A percentile compares a stretch with the other conserved stretches of the same genome.
Conservation (phyloP, 1,140 invertebrate genomes). For the Drepana arcuata region DNA sequence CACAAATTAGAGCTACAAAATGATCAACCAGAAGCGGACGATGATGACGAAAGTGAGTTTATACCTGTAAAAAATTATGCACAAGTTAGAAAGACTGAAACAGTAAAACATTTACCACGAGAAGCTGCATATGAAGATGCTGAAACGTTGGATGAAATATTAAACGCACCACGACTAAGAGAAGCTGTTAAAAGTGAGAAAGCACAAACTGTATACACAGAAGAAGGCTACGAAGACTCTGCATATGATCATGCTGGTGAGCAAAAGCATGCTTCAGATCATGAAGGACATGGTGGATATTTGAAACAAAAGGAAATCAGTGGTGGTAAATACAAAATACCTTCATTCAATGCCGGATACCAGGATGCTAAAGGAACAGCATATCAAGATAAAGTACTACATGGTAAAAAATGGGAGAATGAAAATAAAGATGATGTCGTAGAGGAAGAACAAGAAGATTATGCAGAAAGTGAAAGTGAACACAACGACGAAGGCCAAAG, state of each 20-base stretch:
- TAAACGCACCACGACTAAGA: constrained; percentile 75
- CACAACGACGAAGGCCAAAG: constrained; percentile 11
- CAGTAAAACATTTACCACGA: constrained; percentile 74
- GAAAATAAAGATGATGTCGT: constrained; percentile 40
- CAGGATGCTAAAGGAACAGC: constrained; percentile 40
- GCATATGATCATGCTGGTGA: constrained; percentile 84
- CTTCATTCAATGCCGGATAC: constrained; percentile 27
- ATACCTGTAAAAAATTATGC: constrained; percentile 78
- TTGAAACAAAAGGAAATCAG: constrained; percentile 52
- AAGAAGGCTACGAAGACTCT: constrained; percentile 85
- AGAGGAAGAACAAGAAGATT: constrained; percentile 39
- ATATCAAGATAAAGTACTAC: constrained; percentile 32
- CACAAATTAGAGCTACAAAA: constrained; percentile 43
- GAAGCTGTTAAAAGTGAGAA: constrained; percentile 81
- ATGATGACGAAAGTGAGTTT: constrained; percentile 69
- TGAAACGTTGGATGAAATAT: constrained; percentile 73
- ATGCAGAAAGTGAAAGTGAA: constrained; percentile 38
- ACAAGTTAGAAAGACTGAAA: constrained; percentile 77
- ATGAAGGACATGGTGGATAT: constrained; percentile 60
- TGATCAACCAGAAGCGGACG: constrained; percentile 10
- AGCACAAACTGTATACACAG: constrained; percentile 81
- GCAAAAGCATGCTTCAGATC: constrained; percentile 77
- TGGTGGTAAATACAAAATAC: constrained; percentile 54
- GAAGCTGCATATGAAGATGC: constrained; percentile 72
- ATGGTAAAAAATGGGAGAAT: constrained; percentile 52